A percentile compares a stretch with the other conserved stretches of the same genome.
Conservation (phyloP, 2,797 vertebrate species). For the Meriones psammophilus region DNA sequence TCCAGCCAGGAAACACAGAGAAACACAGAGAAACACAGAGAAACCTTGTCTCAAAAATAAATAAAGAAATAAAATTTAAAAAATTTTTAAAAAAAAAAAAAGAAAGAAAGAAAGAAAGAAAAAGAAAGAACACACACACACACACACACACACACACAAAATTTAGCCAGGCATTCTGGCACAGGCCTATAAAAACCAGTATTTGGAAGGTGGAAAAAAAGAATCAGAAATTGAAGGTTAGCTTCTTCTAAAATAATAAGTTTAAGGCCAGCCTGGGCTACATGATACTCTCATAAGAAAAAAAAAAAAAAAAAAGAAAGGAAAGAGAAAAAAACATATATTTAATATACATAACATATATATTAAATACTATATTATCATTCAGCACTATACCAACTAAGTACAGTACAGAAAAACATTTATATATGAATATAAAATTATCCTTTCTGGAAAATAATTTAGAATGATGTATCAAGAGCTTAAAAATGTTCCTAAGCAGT, state of each 20-base stretch:
- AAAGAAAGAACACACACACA: no score
- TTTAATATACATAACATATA: not conserved
- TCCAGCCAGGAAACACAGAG: no score
- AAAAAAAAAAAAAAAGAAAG: no score
- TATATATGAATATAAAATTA: not conserved
- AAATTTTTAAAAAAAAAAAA: no score
- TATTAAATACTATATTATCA: not conserved
- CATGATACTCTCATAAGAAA: no score
- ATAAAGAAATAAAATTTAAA: no score
- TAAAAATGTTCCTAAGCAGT: constrained; percentile 2
- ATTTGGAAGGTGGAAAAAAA: not conserved
- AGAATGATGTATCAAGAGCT: not conserved
- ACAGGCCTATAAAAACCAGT: not conserved
- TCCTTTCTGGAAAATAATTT: constrained; percentile 19
- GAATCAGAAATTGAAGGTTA: not conserved
- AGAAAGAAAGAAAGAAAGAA: no score
- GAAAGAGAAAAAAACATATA: no score
- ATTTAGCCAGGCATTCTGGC: not conserved
- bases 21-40: no score
- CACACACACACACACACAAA: no score
- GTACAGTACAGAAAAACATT: not conserved
- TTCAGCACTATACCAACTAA: not conserved
- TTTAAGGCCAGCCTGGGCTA: not conserved
- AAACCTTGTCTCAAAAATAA: not conserved
- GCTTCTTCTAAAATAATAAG: not conserved